phyloP scores from a whole-genome alignment of 2,888 invertebrate genomes.

The Tetropium fuscum region DNA sequence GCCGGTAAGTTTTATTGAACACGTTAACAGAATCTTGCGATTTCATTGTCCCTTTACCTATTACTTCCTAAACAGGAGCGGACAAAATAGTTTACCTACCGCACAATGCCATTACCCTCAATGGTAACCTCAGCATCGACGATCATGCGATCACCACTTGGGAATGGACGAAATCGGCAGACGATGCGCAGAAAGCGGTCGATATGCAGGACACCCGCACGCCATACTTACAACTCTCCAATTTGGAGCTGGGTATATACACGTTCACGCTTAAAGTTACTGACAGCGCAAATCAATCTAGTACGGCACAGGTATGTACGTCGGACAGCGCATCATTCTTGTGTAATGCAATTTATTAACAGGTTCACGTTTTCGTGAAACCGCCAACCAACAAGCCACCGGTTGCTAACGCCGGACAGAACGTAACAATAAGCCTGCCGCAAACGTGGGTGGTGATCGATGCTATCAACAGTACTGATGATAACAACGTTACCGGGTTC shows the following conservation, averaged over 20 bases:
- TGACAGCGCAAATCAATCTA: slow-evolving; percentile 90
- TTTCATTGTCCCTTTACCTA: background rate
- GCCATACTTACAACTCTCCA: slow-evolving; percentile 86
- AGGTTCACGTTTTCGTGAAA: slow-evolving; percentile 94
- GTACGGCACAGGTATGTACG: slow-evolving; percentile 72
- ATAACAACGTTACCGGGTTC: slow-evolving; percentile 84
- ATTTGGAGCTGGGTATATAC: slow-evolving; percentile 94
- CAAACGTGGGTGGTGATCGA: slow-evolving; percentile 84
- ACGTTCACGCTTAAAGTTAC: slow-evolving; percentile 94
- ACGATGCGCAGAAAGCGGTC: slow-evolving; percentile 89
- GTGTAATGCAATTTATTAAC: slow-evolving; percentile 51
- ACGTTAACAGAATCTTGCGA: background rate
- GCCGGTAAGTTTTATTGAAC: slow-evolving; percentile 70
- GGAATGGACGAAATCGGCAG: slow-evolving; percentile 95
- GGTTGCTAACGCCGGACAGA: slow-evolving; percentile 74
- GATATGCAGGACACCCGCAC: slow-evolving; percentile 97
- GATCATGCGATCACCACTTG: slow-evolving; percentile 94
- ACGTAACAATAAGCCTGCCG: slow-evolving; percentile 83
- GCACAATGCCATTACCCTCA: slow-evolving; percentile 85
- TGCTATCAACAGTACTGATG: slow-evolving; percentile 79
- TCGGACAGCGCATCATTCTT: background rate
- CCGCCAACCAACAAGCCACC: slow-evolving; percentile 89
- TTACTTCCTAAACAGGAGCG: slow-evolving; percentile 70
- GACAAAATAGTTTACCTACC: slow-evolving; percentile 92
- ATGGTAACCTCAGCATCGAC: slow-evolving; percentile 92